phyloP scores from a whole-genome alignment of 2,888 invertebrate species.

The Merodon equestris region DNA sequence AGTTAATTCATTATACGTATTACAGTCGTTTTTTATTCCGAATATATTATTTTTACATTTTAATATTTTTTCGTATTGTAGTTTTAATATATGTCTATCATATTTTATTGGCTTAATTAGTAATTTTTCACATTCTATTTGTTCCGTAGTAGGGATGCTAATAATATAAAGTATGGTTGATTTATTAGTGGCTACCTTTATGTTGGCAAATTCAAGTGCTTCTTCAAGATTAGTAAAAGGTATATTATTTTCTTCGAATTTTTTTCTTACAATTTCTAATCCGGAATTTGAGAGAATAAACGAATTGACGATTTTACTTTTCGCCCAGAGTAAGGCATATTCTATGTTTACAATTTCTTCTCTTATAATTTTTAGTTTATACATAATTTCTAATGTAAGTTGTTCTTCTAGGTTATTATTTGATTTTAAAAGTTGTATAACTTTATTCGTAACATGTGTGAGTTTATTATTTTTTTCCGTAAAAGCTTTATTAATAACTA shows the following conservation, averaged over 20 bases:
- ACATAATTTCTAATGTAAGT: too few relatives aligned
- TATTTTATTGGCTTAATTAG: slow-evolving; percentile 57
- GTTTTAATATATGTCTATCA: slow-evolving; percentile 22
- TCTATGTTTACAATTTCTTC: slow-evolving; percentile 38
- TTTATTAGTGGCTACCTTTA: too few relatives aligned
- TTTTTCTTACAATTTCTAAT: slow-evolving; percentile 47
- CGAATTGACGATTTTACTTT: slow-evolving; percentile 46
- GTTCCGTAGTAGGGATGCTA: too few relatives aligned
- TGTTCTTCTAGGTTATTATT: slow-evolving; percentile 31
- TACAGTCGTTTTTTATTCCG: slow-evolving; percentile 14
- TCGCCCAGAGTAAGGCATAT: slow-evolving; percentile 52
- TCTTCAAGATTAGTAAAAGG: slow-evolving; percentile 51
- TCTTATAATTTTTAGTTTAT: too few relatives aligned
- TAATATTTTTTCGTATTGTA: background rate
- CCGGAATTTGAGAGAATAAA: slow-evolving; percentile 45
- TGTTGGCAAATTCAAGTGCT: slow-evolving; percentile 28
- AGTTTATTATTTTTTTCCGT: slow-evolving; percentile 32
- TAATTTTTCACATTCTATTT: slow-evolving; percentile 42
- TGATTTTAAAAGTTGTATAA: slow-evolving; percentile 7
- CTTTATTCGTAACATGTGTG: slow-evolving; percentile 34
- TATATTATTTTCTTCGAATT: slow-evolving; percentile 47
- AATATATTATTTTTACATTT: background rate
- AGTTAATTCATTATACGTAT: background rate
- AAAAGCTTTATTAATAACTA: slow-evolving; percentile 35
- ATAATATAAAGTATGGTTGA: too few relatives aligned